These are phyloP conservation scores for Cercopithecus mona DNA, from an alignment of 2,113 vertebrate genomes.

Conservation along the genomic window DNA sequence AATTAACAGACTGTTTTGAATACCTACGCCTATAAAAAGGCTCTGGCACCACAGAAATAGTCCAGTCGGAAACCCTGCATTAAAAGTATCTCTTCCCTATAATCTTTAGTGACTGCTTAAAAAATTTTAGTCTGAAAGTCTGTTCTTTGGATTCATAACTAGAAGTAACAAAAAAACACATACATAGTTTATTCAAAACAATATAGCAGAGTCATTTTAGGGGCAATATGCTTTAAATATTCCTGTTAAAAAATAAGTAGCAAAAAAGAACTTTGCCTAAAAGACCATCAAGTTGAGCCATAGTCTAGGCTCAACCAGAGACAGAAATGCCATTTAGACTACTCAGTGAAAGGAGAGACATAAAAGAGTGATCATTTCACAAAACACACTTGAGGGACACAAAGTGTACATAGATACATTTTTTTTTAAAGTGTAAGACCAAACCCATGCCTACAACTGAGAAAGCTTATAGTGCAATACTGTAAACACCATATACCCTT, in stretches of 20 bases:
- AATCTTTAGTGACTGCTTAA: not conserved
- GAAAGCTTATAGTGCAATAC: not conserved
- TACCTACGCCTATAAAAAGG: not conserved
- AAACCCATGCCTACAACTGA: not conserved
- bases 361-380: not conserved
- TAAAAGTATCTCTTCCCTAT: not conserved
- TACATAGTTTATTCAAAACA: not conserved
- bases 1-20: not conserved
- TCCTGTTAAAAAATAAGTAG: not conserved
- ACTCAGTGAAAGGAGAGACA: not conserved
- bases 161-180: not conserved
- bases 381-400: not conserved
- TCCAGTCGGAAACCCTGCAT: not conserved
- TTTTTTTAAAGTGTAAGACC: not conserved
- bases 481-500: not conserved
- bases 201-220: not conserved
- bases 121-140: not conserved
- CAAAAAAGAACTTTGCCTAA: not conserved
- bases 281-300: not conserved
- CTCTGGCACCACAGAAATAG: not conserved
- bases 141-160: constrained; percentile 4
- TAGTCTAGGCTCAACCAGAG: not conserved
- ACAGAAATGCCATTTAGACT: not conserved
- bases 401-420: not conserved
- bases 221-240: not conserved